Evolutionary conservation across 2,888 invertebrate species (phyloP), one percentile per base, ranked within the genome.

Genomic region (Rhyacophila evoluta): DNA sequence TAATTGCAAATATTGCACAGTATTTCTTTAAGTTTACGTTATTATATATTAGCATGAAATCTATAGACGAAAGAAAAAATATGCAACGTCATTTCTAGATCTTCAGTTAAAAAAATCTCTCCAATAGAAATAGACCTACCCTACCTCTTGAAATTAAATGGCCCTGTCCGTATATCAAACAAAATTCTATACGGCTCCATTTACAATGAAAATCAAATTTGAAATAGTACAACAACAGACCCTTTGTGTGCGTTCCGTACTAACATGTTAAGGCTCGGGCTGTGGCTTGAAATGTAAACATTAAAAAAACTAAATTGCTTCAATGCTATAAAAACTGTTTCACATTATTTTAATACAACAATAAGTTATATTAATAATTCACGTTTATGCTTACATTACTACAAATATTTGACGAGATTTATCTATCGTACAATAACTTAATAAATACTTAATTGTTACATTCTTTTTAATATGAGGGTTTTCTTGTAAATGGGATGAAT

Each of bases 191-290:
- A 73, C 74, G 74, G 69, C 69, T 37, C 36, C 37, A 19, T 41
- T 19, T 37, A 78, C 74, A 78, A 78, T 78, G 77, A 78, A 73
- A 78, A 78, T 69, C 74, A 69, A 78, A 78, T 78, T 78, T 29
- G 69, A 38, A 69, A 78, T 78, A 74, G 67, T 67, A 38, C 37
- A 69, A 69, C 29, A 70, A 70, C 67, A 38, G 72, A 29, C 70
- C 39, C 39, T 75, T 75, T 75, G 75, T 75, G 70, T 39, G 29
- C 15, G 70, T 75, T 75, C 38, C 38, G 69, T 69, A 69, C 36
- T 38, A 15, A 69, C 33, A 29, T 29, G 28, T 12, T 12, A 12
- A 28, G 69, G 2, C 29, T 19, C 12, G 11, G n/a, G 4, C 3
- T 15, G 41, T 15, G 41, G 41, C 41, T 5, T 12, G 3, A 41